phyloP scores from a whole-genome alignment of 2,888 invertebrate genomes.

The Drosophila basisetae region DNA sequence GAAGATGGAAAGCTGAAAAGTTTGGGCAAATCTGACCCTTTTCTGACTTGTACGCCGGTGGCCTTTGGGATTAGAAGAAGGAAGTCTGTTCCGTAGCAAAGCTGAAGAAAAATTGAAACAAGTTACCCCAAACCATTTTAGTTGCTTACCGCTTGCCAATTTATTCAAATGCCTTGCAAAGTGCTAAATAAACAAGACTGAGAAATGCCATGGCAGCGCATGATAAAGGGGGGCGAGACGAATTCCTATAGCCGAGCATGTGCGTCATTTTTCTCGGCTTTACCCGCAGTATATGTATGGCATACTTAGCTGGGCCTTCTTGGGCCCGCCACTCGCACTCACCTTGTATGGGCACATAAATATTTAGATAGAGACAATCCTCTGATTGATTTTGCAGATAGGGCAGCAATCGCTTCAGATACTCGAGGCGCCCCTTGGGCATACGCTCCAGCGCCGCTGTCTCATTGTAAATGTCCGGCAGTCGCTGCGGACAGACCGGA shows the following conservation, averaged over 20 bases:
- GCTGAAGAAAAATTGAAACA: conserved; percentile 72
- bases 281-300: conserved; percentile 43
- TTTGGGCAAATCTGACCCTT: conserved; percentile 72
- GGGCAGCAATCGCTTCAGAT: conserved; percentile 94
- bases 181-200: conserved; percentile 82
- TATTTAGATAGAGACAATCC: conserved; percentile 98
- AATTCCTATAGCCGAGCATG: conserved; percentile 21
- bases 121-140: conserved; percentile 63
- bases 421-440: conserved; percentile 95
- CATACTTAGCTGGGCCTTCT: conserved; percentile 43
- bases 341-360: conserved; percentile 98
- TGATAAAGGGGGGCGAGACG: background rate
- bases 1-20: conserved; percentile 54
- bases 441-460: conserved; percentile 93
- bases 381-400: conserved; percentile 96
- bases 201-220: conserved; percentile 50
- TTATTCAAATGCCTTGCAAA: conserved; percentile 82
- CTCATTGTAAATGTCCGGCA: conserved; percentile 94
- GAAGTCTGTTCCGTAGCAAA: conserved; percentile 20
- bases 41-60: conserved; percentile 48
- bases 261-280: conserved; percentile 72
- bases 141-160: conserved; percentile 69
- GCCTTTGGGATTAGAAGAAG: conserved; percentile 66
- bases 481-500: conserved; percentile 96
- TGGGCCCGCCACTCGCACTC: conserved; percentile 84